Conservation (phyloP, 2,888 invertebrate genomes). For the Flabesymbios commensalis region DNA sequence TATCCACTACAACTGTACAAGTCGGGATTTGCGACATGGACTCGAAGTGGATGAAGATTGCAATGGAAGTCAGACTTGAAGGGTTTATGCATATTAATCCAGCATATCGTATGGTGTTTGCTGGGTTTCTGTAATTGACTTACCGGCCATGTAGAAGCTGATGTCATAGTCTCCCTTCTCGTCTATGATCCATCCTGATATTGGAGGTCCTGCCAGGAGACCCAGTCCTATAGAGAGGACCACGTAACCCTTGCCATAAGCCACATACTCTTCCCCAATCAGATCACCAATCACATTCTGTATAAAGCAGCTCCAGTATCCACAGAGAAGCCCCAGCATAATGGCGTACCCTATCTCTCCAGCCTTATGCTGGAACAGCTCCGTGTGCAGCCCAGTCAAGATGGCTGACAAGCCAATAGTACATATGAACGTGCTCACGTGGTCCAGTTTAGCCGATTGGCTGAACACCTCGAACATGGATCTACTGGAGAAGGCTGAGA, state of each 20-base stretch:
- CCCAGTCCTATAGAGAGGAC: conserved; percentile 55
- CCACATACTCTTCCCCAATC: conserved; percentile 40
- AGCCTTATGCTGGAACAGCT: conserved; percentile 50
- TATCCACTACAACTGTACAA: too few relatives aligned
- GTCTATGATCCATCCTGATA: conserved; percentile 40
- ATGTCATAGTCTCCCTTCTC: conserved; percentile 8
- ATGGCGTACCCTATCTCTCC: conserved; percentile 56
- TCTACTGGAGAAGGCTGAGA: conserved; percentile 48
- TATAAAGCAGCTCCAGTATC: conserved; percentile 58
- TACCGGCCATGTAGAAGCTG: conserved; percentile 22
- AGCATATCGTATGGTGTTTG: too few relatives aligned
- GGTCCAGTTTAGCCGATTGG: conserved; percentile 52
- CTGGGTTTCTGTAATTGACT: too few relatives aligned
- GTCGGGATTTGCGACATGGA: too few relatives aligned
- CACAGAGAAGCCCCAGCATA: conserved; percentile 55
- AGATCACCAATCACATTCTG: conserved; percentile 38
- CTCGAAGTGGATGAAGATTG: too few relatives aligned
- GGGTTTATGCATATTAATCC: too few relatives aligned
- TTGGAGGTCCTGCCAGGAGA: conserved; percentile 48
- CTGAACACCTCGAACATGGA: conserved; percentile 55
- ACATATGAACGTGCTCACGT: conserved; percentile 49
- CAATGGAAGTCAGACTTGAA: too few relatives aligned
- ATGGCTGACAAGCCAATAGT: conserved; percentile 51
- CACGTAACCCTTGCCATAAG: conserved; percentile 53
- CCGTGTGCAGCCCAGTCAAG: conserved; percentile 51